Conservation (phyloP, 92 coral and sea anemone genomes). For the Nematostella vectensis region DNA sequence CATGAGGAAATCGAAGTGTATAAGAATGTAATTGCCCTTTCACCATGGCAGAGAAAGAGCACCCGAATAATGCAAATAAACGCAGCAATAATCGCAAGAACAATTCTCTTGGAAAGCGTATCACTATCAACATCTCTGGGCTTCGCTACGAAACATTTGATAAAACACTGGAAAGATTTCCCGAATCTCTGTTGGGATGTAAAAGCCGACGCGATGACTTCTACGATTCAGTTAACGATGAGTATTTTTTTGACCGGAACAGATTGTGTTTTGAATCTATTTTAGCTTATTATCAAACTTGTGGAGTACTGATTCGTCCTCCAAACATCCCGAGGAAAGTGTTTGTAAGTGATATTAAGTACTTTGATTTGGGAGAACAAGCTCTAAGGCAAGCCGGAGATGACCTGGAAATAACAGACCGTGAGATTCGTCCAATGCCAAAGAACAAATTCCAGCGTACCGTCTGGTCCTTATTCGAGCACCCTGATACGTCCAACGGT, state of each 20-base stretch:
- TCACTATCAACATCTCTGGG: constrained; percentile 82
- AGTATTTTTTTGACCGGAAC: constrained; percentile 87
- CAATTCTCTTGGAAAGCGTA: constrained; percentile 35
- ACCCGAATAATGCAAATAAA: not conserved
- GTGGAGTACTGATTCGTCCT: constrained; percentile 85
- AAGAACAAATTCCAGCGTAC: constrained; percentile 64
- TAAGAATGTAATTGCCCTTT: constrained; percentile 1
- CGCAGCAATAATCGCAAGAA: not conserved
- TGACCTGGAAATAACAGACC: constrained; percentile 49
- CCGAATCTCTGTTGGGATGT: constrained; percentile 84
- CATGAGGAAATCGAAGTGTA: not conserved
- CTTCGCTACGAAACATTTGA: constrained; percentile 89
- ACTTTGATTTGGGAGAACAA: constrained; percentile 87
- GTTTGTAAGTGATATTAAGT: constrained; percentile 78
- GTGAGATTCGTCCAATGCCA: constrained; percentile 65
- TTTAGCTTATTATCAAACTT: constrained; percentile 87
- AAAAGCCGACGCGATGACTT: constrained; percentile 58
- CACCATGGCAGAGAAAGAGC: not conserved
- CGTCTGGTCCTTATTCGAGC: constrained; percentile 83
- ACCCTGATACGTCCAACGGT: constrained; percentile 80
- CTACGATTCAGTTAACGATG: constrained; percentile 70
- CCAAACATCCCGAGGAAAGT: constrained; percentile 84
- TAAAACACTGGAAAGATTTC: constrained; percentile 73
- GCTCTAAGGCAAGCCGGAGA: constrained; percentile 83
- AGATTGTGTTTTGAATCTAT: constrained; percentile 94